Conservation (phyloP, 53 echinoderm and acorn worm species). For the Apostichopus leukothele region DNA sequence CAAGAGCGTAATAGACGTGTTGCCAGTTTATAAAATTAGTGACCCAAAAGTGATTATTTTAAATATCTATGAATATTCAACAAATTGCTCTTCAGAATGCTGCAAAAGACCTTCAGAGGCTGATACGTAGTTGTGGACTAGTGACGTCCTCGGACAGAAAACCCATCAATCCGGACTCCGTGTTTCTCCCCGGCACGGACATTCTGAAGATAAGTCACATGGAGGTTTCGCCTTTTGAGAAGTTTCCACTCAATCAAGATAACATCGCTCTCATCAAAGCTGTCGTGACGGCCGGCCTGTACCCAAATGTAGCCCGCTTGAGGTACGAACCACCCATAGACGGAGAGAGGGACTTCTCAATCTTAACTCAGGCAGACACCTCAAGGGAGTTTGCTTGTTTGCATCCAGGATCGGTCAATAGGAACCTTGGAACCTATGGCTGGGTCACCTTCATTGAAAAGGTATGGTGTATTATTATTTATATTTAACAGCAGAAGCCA, state of each 20-base stretch:
- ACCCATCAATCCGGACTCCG: conserved; percentile 22
- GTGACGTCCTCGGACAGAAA: conserved; percentile 31
- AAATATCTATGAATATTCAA: no score
- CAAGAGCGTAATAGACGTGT: no score
- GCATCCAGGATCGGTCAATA: conserved; percentile 88
- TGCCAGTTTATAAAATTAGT: no score
- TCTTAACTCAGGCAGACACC: conserved; percentile 71
- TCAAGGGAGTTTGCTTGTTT: conserved; percentile 71
- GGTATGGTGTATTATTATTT: conserved; percentile 27
- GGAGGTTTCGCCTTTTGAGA: conserved; percentile 49
- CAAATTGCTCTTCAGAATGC: conserved; percentile 62
- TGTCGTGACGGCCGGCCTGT: conserved; percentile 86
- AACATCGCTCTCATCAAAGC: conserved; percentile 79
- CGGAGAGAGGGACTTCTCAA: conserved; percentile 54
- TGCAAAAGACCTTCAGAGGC: conserved; percentile 78
- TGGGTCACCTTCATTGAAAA: conserved; percentile 88
- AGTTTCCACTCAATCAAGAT: conserved; percentile 62
- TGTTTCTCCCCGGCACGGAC: conserved; percentile 55
- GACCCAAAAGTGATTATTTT: no score
- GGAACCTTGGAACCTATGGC: conserved; percentile 64
- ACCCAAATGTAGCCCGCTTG: conserved; percentile 82
- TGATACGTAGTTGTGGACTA: conserved; percentile 68
- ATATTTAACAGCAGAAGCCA: no score
- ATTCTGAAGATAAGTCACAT: conserved; percentile 88
- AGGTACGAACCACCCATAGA: conserved; percentile 63